Base-by-base conservation (phyloP, 2,888 invertebrate genomes). In the Bruchidius siliquastri region DNA sequence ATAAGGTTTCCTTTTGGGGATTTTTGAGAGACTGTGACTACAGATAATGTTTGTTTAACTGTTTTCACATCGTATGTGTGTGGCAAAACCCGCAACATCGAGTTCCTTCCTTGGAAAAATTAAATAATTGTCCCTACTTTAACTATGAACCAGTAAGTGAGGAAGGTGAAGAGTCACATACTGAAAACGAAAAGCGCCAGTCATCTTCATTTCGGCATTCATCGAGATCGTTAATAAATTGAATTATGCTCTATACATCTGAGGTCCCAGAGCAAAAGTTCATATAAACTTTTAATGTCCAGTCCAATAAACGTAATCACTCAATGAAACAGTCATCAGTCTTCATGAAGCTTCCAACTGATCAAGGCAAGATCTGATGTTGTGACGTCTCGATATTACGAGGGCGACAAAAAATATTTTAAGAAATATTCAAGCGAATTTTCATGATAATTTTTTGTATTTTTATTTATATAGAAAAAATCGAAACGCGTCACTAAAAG, bases 291-390 rank as follows among this genome's bases (percentile, higher is more conserved):
- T 75, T 75, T 76, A 76, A 78, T 75, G 77, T 75, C 77, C 77
- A 76, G 76, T 76, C 77, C 76, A 77, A 49, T 77, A 80, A 77
- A 75, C 77, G 76, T 75, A 80, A 82, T 82, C 82, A 81, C 81
- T 81, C 81, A 81, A 82, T 82, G 79, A 82, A 81, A 81, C 78
- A 78, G 79, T 79, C 81, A 81, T 82, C 81, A 81, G 80, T 82
- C 81, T 81, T 82, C 81, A 82, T 82, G 77, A 81, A 77, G 77
- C 76, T 72, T 76, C 74, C 73, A 76, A 77, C 76, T 76, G 76
- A 76, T 76, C 76, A 72, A 71, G 74, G 72, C 69, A 76, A 77
- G 75, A 74, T n/a, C n/a, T n/a, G n/a, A n/a, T n/a, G n/a, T n/a
- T n/a, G n/a, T n/a, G n/a, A 71, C 18, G 49, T 49, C 49, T 18